A percentile compares a stretch with the other conserved stretches of the same genome.
These are phyloP conservation scores for Gadus macrocephalus DNA, from an alignment of 2,113 vertebrate genomes.

Conservation along the genomic window DNA sequence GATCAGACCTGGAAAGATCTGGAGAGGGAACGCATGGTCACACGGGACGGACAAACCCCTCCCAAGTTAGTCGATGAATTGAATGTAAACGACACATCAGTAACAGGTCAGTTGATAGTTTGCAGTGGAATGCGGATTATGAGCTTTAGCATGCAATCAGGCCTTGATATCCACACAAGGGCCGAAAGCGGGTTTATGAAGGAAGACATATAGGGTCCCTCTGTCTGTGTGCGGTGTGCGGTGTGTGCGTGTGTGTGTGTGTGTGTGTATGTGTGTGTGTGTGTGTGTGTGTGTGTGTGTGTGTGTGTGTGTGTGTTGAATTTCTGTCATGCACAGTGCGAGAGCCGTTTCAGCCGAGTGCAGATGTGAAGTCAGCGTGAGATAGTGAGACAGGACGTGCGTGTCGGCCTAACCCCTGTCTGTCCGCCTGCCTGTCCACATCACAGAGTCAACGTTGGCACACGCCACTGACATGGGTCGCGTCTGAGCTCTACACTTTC, in stretches of 20 bases:
- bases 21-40: constrained; percentile 1
- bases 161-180: no score
- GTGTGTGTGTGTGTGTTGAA: not conserved
- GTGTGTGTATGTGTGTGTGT: not conserved
- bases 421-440: constrained; percentile 24
- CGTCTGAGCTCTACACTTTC: no score
- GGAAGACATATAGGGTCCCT: no score
- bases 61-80: no score
- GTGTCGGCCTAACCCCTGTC: constrained; percentile 34
- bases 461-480: no score
- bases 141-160: no score
- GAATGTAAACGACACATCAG: no score
- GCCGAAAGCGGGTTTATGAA: no score
- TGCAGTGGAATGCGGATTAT: no score
- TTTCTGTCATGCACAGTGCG: constrained; percentile 2
- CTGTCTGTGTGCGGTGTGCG: not conserved
- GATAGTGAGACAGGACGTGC: constrained; percentile 29
- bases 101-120: no score
- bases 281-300: not conserved
- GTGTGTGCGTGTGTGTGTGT: not conserved
- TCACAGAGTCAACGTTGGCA: not conserved
- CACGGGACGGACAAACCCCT: no score
- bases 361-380: constrained; percentile 32
- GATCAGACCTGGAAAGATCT: constrained; percentile 96
- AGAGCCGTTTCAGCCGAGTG: not conserved